Evolutionary conservation across 1,140 invertebrate genomes (phyloP), one percentile per base, ranked within the genome.

Genomic region (Gonatopus flavifemur): DNA sequence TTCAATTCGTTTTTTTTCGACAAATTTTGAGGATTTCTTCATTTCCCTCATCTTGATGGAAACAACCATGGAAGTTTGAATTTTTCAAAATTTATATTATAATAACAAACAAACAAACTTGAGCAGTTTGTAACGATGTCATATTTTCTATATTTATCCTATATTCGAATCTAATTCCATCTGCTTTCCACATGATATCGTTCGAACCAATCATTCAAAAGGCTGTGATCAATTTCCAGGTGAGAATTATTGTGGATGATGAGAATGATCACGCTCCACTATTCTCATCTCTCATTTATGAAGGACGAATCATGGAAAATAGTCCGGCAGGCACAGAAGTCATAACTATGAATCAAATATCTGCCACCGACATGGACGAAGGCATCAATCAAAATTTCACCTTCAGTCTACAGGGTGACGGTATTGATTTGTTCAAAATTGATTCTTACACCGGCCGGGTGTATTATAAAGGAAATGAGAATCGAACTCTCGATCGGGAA

Each of bases 191-290:
- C n/a, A n/a, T n/a, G n/a, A n/a, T n/a, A n/a, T n/a, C n/a, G n/a
- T n/a, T n/a, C n/a, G n/a, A n/a, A n/a, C n/a, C n/a, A n/a, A n/a
- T n/a, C n/a, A n/a, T n/a, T n/a, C n/a, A n/a, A n/a, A n/a, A n/a
- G n/a, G n/a, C n/a, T n/a, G n/a, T n/a, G n/a, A n/a, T n/a, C n/a
- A n/a, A n/a, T n/a, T 57, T 61, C 38, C 46, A 81, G 79, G 84
- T 94, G 1, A 85, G 82, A 7, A 81, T 96, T 10, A 76, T 85
- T 21, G 89, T 96, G 0, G 85, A 91, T 40, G 93, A 96, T 69
- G 90, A 93, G 43, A 96, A 96, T 68, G 93, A 96, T 67, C 93
- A 96, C 69, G 84, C 91, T 3, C 94, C 94, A 9, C 74, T 85
- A 43, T 95, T 96, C 72, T 83, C 88, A 35, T 76, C 80, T 10